Evolutionary conservation across 2,797 vertebrate genomes (phyloP).

Genomic region (Natrix natrix): DNA sequence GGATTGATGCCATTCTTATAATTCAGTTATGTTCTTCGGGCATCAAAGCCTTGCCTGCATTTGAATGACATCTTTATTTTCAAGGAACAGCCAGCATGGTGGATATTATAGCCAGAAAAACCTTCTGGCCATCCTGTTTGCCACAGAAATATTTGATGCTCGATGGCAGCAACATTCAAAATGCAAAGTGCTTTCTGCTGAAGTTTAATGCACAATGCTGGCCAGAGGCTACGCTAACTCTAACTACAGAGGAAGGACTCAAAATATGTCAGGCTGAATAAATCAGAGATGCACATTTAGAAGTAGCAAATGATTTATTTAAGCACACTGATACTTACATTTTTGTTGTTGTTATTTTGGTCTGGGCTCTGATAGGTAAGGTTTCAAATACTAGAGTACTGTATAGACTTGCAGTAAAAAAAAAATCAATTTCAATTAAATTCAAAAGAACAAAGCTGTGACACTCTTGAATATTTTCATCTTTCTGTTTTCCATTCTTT

Average conservation of each 20-base stretch:
- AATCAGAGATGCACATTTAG: neutral
- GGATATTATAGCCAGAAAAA: conserved; percentile 30
- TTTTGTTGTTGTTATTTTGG: neutral
- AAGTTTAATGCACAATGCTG: neutral
- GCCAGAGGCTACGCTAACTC: neutral
- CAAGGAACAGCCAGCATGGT: conserved; percentile 1
- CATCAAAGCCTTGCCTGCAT: conserved; percentile 29
- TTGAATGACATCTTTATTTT: conserved; percentile 31
- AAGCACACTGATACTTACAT: accelerated
- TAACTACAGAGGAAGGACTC: neutral
- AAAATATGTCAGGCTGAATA: neutral
- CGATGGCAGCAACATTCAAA: accelerated
- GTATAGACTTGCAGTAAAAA: neutral
- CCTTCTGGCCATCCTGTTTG: conserved; percentile 38
- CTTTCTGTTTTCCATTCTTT: neutral
- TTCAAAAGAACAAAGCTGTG: neutral
- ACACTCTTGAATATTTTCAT: neutral
- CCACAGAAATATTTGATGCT: neutral
- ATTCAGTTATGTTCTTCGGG: neutral
- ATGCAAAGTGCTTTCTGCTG: neutral
- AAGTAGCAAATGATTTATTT: neutral
- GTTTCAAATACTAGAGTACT: neutral
- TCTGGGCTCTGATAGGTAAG: neutral
- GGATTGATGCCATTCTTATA: neutral
- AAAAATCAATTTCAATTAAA: neutral